Base-by-base conservation (phyloP, 2,797 vertebrate species). In the Scolopax bukidnonensis region DNA sequence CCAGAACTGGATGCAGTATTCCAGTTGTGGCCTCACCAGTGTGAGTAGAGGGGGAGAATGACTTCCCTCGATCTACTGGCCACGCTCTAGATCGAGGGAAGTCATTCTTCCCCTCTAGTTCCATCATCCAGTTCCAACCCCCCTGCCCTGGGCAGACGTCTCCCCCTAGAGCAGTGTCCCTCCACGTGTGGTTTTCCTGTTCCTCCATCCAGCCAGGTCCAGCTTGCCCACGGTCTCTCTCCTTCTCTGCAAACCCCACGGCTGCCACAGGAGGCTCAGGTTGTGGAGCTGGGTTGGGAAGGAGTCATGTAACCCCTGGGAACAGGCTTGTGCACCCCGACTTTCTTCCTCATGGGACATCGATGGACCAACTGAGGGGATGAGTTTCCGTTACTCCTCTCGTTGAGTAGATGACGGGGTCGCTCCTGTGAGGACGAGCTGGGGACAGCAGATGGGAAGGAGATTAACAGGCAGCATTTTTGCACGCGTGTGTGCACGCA, bases 331-430 rank as follows among this genome's bases (percentile, higher is more conserved):
- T 25, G 57, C 32, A 12, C 16, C 78, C 71, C 41, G 2, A 0
- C 4, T 18, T n/a, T 8, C 4, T 38, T 12, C 80, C 4, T 2
- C 0, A 11, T 1, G 59, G 54, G 38, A 64, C 40, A 11, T 19
- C 15, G 40, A 32, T 11, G 60, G 23, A 7, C 8, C 0, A 38
- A 3, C 43, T 1, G 1, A 9, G 64, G 40, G 14, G 3, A 9
- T 6, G 64, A 23, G 5, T 27, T 33, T 8, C 41, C 10, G 0
- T 61, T 6, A 1, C 25, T 76, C 20, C 65, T 33, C 61, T 25
- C 10, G n/a, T 6, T 18, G 0, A 7, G 53, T 20, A 12, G 56
- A 3, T 14, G 50, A 13, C 0, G 9, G 19, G 11, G 9, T 30
- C 0, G 8, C 83, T 82, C 45, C 4, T 2, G 4, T 19, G 89